Base-by-base conservation (phyloP, 2,888 invertebrate species). In the Halocaridina rubra region DNA sequence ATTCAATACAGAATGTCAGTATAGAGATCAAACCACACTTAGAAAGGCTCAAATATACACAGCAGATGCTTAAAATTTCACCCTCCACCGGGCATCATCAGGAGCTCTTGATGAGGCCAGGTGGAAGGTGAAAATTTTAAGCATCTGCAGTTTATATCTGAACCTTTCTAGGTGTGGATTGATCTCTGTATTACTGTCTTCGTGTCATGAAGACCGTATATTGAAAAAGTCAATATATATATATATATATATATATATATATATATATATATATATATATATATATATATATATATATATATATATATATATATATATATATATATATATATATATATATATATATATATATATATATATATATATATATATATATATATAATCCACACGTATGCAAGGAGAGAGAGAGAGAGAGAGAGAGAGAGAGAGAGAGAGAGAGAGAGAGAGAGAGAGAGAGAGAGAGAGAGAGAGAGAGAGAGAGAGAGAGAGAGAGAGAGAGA, bases 391-490 rank as follows among this genome's bases (percentile, higher is more conserved):
- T 24, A 67, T 24, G 3, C 5, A 10, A 24, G 7, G 1, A 27
- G 2, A 22, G 16, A 67, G 13, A 22, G 1, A 24, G 0, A 24
- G 74, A 39, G 74, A 46, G 74, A 53, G 39, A 22, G 39, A 39
- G 74, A 33, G 75, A 76, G 57, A 57, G 57, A 76, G 27, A 57
- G 59, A 75, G 57, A 57, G 75, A 75, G 57, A 75, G 75, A 75
- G 57, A 75, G 75, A 75, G 57, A 75, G 75, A 75, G 75, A 75
- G 75, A 75, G 75, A 75, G 75, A 75, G 57, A 75, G 75, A 75
- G 57, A 75, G 75, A 29, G 53, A 30, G 32, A 72, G 72, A 72
- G 72, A 72, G 69, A 69, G 69, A 69, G 69, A 69, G 69, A 69
- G 69, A 69, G 69, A 53, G 69, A 30, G 69, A 30, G 69, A 30